A percentile compares a stretch with the other conserved stretches of the same genome.
phyloP scores from a whole-genome alignment of 2,113 vertebrate species.

The Oceanites oceanicus region DNA sequence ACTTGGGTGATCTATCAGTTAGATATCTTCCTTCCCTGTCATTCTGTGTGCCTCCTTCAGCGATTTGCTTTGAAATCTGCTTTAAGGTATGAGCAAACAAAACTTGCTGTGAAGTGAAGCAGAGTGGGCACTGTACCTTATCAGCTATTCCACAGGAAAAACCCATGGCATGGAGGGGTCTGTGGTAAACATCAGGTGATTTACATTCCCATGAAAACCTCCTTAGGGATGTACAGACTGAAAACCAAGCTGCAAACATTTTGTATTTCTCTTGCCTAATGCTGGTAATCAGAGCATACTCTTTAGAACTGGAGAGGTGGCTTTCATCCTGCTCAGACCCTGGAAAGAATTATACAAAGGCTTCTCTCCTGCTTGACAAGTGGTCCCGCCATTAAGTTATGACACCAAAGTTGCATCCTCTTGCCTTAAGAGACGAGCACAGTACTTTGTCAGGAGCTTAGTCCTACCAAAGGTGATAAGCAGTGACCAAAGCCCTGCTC shows the following conservation, averaged over 20 bases:
- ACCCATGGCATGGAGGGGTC: neutral
- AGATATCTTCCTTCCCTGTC: neutral
- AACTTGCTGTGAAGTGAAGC: neutral
- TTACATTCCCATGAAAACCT: neutral
- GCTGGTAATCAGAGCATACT: neutral
- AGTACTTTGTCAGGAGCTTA: neutral
- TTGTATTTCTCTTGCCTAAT: neutral
- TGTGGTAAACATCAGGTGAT: neutral
- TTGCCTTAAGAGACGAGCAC: neutral
- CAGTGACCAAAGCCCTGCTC: neutral
- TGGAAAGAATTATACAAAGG: neutral
- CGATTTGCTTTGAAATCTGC: neutral
- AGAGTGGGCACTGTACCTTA: accelerated
- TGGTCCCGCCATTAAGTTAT: neutral
- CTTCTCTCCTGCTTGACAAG: neutral
- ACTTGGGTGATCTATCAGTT: neutral
- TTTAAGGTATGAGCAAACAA: neutral
- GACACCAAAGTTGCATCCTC: neutral
- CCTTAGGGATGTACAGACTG: neutral
- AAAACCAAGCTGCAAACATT: neutral
- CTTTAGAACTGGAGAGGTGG: neutral
- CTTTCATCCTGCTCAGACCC: neutral
- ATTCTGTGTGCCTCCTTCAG: neutral
- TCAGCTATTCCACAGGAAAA: neutral
- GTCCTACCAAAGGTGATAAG: neutral